Base-by-base conservation (phyloP, 2,113 vertebrate genomes). In the Neoarius graeffei region DNA sequence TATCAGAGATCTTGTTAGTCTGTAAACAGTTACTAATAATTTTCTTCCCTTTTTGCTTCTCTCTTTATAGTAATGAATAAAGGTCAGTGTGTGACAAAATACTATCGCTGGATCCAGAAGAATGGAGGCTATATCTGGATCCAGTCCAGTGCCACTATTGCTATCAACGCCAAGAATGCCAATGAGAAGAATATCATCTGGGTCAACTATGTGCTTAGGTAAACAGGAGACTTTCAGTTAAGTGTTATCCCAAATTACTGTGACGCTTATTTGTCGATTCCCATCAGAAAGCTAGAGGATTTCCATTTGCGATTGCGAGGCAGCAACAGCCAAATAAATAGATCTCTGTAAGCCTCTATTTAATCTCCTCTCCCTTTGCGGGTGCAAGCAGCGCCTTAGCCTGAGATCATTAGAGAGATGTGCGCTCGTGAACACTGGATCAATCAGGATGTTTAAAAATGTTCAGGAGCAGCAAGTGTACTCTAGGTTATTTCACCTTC, bases 171-270 rank as follows among this genome's bases (percentile, higher is more conserved):
- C 95, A 99, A 99, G 97, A 99, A 99, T 4, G 96, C 96, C 89
- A 98, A 95, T 54, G 98, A 99, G 92, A 99, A 99, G 95, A 99
- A 99, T 90, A 94, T 99, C 93, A 98, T 99, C 95, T 99, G 98
- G 98, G 97, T 99, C 94, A 99, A 99, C 94, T 99, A 99, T 80
- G 97, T 99, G 86, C 98, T 99, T 89, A 99, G 98, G 98, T 99
- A 93, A 91, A 91, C 91, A 89, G 84, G 73, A 48, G 67, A 74
- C 4, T 56, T 80, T 93, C 83, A 25, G 50, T 89, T 86, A 59
- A 57, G 76, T 84, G 66, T 88, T 84, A 88, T 80, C 60, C 83
- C 83, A 88, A 88, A 88, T 85, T 77, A 69, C 82, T 85, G 60
- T 79, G 87, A 84, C 19, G 73, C 83, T 85, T 85, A 67, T 84